Evolutionary conservation across 2,888 invertebrate genomes (phyloP).

Genomic region (Meiosimyza platycephala): DNA sequence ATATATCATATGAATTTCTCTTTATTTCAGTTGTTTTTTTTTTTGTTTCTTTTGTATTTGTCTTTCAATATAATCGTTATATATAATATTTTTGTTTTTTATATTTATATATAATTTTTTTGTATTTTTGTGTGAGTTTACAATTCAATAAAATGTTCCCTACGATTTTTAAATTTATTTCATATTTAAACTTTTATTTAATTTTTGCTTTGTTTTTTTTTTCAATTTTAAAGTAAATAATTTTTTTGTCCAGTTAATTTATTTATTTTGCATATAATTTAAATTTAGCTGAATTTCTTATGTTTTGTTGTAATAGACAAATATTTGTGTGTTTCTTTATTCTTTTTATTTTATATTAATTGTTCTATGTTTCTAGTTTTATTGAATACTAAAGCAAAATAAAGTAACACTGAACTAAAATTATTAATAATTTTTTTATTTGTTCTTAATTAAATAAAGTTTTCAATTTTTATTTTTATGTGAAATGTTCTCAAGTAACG

Average conservation of each 20-base stretch:
- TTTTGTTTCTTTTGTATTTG: slow-evolving; percentile 56
- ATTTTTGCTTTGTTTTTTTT: not conserved
- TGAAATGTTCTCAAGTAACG: too few relatives aligned
- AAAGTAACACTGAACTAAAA: not conserved
- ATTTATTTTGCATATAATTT: slow-evolving; percentile 14
- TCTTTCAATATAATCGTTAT: slow-evolving; percentile 58
- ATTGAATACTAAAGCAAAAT: slow-evolving; percentile 33
- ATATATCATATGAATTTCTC: slow-evolving; percentile 30
- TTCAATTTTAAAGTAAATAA: slow-evolving; percentile 30
- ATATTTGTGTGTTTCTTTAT: not conserved
- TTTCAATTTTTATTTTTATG: not conserved
- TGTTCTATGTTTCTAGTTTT: slow-evolving; percentile 24
- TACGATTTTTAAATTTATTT: slow-evolving; percentile 57
- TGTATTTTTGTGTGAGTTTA: slow-evolving; percentile 22
- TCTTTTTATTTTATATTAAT: not conserved
- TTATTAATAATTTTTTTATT: not conserved
- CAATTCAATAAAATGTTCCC: slow-evolving; percentile 57
- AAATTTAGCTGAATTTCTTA: slow-evolving; percentile 14
- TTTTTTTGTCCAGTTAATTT: slow-evolving; percentile 11
- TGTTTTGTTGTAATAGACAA: slow-evolving; percentile 16
- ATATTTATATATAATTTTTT: slow-evolving; percentile 39
- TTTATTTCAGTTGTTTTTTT: slow-evolving; percentile 49
- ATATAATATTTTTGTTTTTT: slow-evolving; percentile 47
- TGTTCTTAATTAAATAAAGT: not conserved
- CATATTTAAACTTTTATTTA: slow-evolving; percentile 29